Percentiles rank a stretch among this genome's conserved stretches.
Conservation (phyloP, 2,888 invertebrate genomes). For the Lacanobia oleracea region DNA sequence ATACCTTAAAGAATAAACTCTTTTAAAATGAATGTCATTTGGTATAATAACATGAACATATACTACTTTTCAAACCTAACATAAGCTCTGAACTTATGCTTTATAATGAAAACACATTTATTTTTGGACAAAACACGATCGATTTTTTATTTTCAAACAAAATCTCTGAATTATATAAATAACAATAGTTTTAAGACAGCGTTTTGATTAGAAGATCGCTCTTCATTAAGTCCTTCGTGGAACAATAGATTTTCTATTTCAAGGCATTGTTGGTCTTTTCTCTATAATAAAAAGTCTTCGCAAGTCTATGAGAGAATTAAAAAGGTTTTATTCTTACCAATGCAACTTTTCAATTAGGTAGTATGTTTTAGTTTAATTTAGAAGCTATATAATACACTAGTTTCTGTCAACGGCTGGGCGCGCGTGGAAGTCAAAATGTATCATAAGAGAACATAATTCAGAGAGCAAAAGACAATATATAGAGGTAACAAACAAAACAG, state of each 20-base stretch:
- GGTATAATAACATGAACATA: too few species aligned
- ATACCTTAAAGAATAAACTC: too few species aligned
- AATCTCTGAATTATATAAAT: constrained; percentile 27
- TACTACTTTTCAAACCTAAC: not conserved
- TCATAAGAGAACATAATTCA: too few species aligned
- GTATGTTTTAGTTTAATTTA: too few species aligned
- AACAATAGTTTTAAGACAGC: constrained; percentile 26
- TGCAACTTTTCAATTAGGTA: not conserved
- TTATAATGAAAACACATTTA: constrained; percentile 6
- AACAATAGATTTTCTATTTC: constrained; percentile 46
- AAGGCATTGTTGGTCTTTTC: constrained; percentile 4
- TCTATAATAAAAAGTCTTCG: not conserved
- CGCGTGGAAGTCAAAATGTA: too few species aligned
- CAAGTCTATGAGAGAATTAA: not conserved
- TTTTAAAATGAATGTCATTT: too few species aligned
- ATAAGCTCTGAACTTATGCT: not conserved
- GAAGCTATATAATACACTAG: too few species aligned
- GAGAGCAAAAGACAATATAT: too few species aligned
- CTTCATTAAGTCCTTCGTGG: constrained; percentile 28
- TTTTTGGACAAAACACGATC: constrained; percentile 10
- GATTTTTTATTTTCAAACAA: not conserved
- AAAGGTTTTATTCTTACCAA: not conserved
- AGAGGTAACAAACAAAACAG: too few species aligned
- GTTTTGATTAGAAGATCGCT: constrained; percentile 22
- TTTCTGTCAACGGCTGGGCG: too few species aligned